Base-by-base conservation (phyloP, 2,888 invertebrate species). In the Teleiodes luculella region DNA sequence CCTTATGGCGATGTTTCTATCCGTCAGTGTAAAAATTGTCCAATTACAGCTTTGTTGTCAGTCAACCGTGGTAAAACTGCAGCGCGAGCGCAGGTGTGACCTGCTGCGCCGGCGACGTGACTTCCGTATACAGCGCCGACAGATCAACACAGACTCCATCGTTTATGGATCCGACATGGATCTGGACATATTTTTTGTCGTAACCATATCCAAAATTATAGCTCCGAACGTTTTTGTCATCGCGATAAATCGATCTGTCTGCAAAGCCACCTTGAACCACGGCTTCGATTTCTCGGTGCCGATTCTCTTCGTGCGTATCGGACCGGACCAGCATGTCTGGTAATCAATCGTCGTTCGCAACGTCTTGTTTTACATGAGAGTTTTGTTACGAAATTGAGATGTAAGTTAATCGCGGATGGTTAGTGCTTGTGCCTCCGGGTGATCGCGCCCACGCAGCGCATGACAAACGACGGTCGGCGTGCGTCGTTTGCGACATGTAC, bases 1-100 rank as follows among this genome's bases (percentile, higher is more conserved):
- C 80, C 77, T 80, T 81, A 79, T 77, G 74, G 74, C 79, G 80
- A 84, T 81, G 80, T 77, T 80, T 24, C n/a, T 3, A 24, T 24
- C 74, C 72, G 67, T 71, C 70, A 70, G 78, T 70, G 70, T 80
- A 64, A 63, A 67, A 82, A 84, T 85, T 78, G 75, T 81, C 78
- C 80, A 82, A 85, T 87, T 84, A 85, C 70, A 63, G 76, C 78
- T 85, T 87, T 88, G 87, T 86, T 82, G 72, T 80, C 80, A 68
- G 78, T 78, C 80, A 78, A 73, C 78, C 87, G 74, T 83, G 71
- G 70, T 72, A 61, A 74, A 75, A 78, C 74, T 78, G 67, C 67
- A 67, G 68, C 24, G 24, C 24, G 24, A 6, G 24, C 76, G 69
- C 86, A 86, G 80, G 83, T 86, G 81, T 76, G 72, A 76, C 78